Base-by-base conservation (phyloP, 1,140 invertebrate genomes). In the Dendroctonus ponderosae region DNA sequence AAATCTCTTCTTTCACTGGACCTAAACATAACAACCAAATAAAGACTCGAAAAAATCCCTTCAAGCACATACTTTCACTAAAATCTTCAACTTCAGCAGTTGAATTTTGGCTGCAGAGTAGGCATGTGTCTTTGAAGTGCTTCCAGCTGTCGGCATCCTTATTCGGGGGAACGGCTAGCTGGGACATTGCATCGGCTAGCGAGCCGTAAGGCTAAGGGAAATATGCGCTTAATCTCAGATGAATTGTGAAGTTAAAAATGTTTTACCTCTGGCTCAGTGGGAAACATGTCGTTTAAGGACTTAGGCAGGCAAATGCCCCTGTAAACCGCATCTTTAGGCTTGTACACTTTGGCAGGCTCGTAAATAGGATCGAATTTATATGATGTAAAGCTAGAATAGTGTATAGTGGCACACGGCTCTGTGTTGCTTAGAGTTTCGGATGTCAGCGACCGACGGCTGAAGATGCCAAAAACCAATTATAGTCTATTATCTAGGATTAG, bases 251-350 rank as follows among this genome's bases (percentile, higher is more conserved):
- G 26, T 26, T 26, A 26, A 26, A 26, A 26, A 26, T 3, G 7
- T 39, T 42, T 52, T 60, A 61, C 64, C 7, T 67, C 50, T 7
- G 81, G 77, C 26, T 82, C 78, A 74, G 79, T 79, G 7, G 90
- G 88, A 77, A 93, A 92, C 58, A 94, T 80, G 46, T 85, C 83
- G 5, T 81, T 77, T 3, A 92, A 79, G 72, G 85, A 85, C 62
- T 83, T 80, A 2, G 92, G 92, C 72, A 94, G 79, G 78, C 88
- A 87, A 44, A 96, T 89, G 37, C 93, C 92, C 81, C 91, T 85
- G 74, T 91, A 92, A 70, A 80, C 84, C 50, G 79, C 70, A 41
- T 81, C 81, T 65, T 69, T 65, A 37, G 59, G 66, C 48, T 71
- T 71, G 37, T 68, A 51, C 7, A 41, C 61, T 54, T 44, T 59